These are phyloP conservation scores for Xiphophorus couchianus DNA, from an alignment of 2,113 vertebrate genomes.

Conservation along the genomic window DNA sequence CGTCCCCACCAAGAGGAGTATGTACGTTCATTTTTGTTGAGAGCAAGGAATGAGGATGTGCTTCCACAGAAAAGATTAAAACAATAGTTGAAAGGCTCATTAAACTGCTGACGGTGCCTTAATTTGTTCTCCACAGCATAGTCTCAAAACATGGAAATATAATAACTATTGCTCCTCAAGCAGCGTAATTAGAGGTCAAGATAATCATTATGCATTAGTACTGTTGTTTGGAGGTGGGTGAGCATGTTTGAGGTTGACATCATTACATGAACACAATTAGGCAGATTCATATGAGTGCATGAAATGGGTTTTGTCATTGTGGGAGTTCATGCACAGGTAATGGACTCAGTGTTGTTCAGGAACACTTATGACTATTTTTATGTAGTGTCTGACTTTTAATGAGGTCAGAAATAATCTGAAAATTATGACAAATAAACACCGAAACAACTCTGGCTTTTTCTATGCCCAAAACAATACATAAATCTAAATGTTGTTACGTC, in stretches of 20 bases:
- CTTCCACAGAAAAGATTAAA: conserved; percentile 51
- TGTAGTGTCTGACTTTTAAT: conserved; percentile 7
- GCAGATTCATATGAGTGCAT: conserved; percentile 39
- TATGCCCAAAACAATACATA: conserved; percentile 30
- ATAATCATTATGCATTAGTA: conserved; percentile 48
- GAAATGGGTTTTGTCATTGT: conserved; percentile 46
- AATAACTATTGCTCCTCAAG: conserved; percentile 57
- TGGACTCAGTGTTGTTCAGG: background rate
- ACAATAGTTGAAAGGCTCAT: conserved; percentile 71
- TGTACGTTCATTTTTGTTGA: conserved; percentile 48
- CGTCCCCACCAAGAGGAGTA: conserved; percentile 47
- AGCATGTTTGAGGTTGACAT: conserved; percentile 40
- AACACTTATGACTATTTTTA: background rate
- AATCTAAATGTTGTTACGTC: no score
- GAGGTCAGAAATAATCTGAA: conserved; percentile 13
- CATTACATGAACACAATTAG: conserved; percentile 38
- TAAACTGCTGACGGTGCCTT: conserved; percentile 72
- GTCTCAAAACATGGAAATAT: conserved; percentile 47
- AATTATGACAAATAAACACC: conserved; percentile 52
- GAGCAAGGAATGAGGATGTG: conserved; percentile 33
- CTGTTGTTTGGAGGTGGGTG: conserved; percentile 35
- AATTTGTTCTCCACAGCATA: conserved; percentile 55
- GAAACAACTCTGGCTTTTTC: conserved; percentile 59
- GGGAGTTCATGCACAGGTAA: conserved; percentile 15
- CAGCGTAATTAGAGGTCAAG: conserved; percentile 71